A percentile compares a stretch with the other conserved stretches of the same genome.
Evolutionary conservation across 2,888 invertebrate genomes (phyloP).

Genomic region (Leptinotarsa peninsularis): DNA sequence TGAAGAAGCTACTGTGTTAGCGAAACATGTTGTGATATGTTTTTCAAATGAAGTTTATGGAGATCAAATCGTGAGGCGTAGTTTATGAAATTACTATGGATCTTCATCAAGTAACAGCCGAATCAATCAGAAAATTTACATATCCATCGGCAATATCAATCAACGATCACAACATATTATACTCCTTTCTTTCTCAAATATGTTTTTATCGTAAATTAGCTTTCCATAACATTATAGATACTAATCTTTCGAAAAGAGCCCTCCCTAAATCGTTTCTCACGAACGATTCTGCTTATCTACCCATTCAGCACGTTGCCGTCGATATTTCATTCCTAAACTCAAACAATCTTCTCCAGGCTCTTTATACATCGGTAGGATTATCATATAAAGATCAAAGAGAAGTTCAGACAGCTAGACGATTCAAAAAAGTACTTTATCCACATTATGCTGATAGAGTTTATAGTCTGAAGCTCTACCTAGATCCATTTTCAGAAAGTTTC

Average conservation of each 20-base stretch:
- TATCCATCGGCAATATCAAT: too few species aligned
- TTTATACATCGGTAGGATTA: constrained; percentile 6
- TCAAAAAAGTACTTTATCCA: constrained; percentile 18
- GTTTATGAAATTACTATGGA: too few species aligned
- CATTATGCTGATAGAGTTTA: constrained; percentile 24
- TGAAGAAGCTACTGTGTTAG: too few species aligned
- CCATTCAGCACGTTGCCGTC: constrained; percentile 1
- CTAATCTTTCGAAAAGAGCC: background rate
- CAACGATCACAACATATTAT: too few species aligned
- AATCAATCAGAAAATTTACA: too few species aligned
- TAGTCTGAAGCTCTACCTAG: constrained; percentile 17
- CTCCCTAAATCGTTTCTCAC: background rate
- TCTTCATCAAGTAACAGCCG: too few species aligned
- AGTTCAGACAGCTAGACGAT: constrained; percentile 9
- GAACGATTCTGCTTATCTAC: background rate
- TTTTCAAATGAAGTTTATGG: too few species aligned
- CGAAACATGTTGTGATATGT: too few species aligned
- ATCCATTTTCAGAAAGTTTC: constrained; percentile 30
- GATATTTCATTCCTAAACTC: constrained; percentile 15
- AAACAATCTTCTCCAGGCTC: constrained; percentile 18
- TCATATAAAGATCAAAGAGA: constrained; percentile 13
- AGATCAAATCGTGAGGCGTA: too few species aligned
- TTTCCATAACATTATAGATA: background rate
- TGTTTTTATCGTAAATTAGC: background rate
- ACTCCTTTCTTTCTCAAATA: too few species aligned